phyloP scores from a whole-genome alignment of 2,888 invertebrate genomes.

The Platycheirus albimanus region DNA sequence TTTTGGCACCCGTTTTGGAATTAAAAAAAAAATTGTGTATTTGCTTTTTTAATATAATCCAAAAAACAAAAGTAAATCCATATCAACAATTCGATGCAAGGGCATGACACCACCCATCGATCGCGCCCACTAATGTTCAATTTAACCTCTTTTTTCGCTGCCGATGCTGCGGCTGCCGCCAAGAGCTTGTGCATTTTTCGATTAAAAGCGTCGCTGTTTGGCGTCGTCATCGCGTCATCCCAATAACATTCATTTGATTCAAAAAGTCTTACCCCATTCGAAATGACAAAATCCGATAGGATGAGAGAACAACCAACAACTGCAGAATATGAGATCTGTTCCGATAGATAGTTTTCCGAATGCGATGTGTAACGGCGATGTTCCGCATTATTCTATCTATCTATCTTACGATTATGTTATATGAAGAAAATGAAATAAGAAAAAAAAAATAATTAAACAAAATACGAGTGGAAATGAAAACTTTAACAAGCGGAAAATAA shows the following conservation, averaged over 20 bases:
- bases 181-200: conserved; percentile 34
- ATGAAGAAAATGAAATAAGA: conserved; percentile 15
- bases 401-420: too few relatives aligned
- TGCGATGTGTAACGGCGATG: conserved; percentile 40
- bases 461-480: conserved; percentile 50
- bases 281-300: conserved; percentile 26
- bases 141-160: conserved; percentile 47
- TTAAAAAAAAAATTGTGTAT: conserved; percentile 3
- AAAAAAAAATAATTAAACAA: conserved; percentile 49
- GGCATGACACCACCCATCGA: conserved; percentile 23
- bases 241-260: conserved; percentile 27
- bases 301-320: conserved; percentile 24
- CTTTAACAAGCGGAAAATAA: conserved; percentile 37
- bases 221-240: too few relatives aligned
- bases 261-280: conserved; percentile 11
- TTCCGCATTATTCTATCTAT: conserved; percentile 23
- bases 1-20: conserved; percentile 15
- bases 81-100: conserved; percentile 23
- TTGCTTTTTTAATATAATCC: neutral
- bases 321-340: conserved; percentile 38
- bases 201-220: neutral
- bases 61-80: conserved; percentile 4
- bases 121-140: conserved; percentile 22
- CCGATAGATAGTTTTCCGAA: conserved; percentile 40
- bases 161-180: too few relatives aligned